Conservation (phyloP, 1,140 invertebrate genomes). For the Mactra quadrangularis region DNA sequence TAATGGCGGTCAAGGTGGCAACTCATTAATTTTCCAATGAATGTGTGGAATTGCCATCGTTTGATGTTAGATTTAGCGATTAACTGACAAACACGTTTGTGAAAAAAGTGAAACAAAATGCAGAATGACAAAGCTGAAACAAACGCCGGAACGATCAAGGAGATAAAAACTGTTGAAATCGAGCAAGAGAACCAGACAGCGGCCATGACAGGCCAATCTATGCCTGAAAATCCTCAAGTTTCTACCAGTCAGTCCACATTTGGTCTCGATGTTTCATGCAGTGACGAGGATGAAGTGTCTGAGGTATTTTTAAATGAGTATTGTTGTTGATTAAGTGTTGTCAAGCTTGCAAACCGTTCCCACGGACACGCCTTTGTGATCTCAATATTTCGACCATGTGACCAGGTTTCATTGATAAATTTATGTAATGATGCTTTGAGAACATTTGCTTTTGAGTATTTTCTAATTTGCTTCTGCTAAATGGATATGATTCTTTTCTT, state of each 20-base stretch:
- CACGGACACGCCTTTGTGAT: slow-evolving; percentile 37
- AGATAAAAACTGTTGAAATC: slow-evolving; percentile 82
- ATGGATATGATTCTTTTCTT: no score
- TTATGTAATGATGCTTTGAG: no score
- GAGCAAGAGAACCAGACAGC: slow-evolving; percentile 75
- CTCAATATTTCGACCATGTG: slow-evolving; percentile 40
- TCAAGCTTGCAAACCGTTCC: slow-evolving; percentile 9
- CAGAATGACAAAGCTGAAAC: slow-evolving; percentile 93
- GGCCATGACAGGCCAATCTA: slow-evolving; percentile 70
- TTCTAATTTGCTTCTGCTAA: no score
- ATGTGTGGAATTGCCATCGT: slow-evolving; percentile 33
- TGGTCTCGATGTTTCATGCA: slow-evolving; percentile 95
- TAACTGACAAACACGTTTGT: slow-evolving; percentile 50
- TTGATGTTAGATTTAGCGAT: slow-evolving; percentile 29
- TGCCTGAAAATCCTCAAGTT: slow-evolving; percentile 86
- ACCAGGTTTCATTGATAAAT: not conserved
- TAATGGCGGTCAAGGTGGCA: slow-evolving; percentile 83
- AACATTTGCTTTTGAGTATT: no score
- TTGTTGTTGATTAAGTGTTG: not conserved
- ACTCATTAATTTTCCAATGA: slow-evolving; percentile 68
- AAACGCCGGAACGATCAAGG: slow-evolving; percentile 88
- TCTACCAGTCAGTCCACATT: slow-evolving; percentile 90
- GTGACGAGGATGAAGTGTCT: slow-evolving; percentile 95
- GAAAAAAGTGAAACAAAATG: slow-evolving; percentile 86
- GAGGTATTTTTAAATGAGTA: slow-evolving; percentile 87